Evolutionary conservation across 2,113 vertebrate species (phyloP).

Genomic region (Xenus cinereus): DNA sequence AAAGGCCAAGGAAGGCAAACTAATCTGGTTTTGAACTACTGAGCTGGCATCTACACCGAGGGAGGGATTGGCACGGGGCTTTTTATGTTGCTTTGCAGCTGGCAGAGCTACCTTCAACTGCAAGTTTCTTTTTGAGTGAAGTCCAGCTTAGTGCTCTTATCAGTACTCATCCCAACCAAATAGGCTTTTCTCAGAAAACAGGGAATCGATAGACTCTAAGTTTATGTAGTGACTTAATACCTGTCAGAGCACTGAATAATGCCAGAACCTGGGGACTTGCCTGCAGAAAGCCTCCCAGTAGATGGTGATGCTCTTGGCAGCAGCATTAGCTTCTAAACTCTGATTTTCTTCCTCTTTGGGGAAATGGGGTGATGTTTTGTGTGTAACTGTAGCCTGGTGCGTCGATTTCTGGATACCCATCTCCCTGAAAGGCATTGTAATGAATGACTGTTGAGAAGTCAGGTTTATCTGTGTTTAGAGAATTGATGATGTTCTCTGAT

Average conservation of each 20-base stretch:
- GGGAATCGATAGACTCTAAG: background rate
- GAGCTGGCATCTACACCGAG: background rate
- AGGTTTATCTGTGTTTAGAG: background rate
- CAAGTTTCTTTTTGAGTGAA: background rate
- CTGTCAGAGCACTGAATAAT: background rate
- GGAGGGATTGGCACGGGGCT: background rate
- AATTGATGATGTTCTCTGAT: background rate
- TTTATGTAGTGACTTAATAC: background rate
- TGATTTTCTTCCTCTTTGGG: background rate
- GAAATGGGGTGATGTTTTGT: rapidly evolving
- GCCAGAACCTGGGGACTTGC: background rate
- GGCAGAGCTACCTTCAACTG: background rate
- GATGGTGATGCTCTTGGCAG: background rate
- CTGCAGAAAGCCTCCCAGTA: background rate
- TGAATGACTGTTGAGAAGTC: background rate
- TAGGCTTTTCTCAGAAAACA: background rate
- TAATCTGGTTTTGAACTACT: background rate
- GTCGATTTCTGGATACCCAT: rapidly evolving
- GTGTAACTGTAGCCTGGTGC: background rate
- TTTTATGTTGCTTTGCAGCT: background rate
- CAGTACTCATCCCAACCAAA: background rate
- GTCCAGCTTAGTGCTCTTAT: background rate
- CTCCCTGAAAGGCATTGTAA: background rate
- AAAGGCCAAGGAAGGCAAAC: background rate
- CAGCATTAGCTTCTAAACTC: background rate